A percentile compares a stretch with the other conserved stretches of the same genome.
phyloP scores from a whole-genome alignment of 2,888 invertebrate genomes.

The Cotesia congregata region DNA sequence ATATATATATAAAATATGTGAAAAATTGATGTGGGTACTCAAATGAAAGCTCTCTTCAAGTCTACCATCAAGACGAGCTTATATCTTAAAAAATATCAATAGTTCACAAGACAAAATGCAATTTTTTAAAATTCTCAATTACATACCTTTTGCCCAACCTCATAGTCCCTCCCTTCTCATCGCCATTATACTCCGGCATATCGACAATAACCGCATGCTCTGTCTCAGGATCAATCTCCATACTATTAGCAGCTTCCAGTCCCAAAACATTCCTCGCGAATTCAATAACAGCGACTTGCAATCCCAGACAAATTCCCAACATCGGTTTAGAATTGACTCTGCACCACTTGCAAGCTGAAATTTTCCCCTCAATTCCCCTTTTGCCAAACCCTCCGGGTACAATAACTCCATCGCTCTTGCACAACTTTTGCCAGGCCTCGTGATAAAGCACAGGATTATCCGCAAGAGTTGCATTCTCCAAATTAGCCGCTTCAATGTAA shows the following conservation, averaged over 20 bases:
- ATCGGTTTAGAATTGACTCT: slow-evolving; percentile 90
- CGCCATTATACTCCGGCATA: slow-evolving; percentile 98
- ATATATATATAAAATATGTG: no score
- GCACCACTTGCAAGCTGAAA: slow-evolving; percentile 94
- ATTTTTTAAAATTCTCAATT: no score
- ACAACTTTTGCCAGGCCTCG: slow-evolving; percentile 93
- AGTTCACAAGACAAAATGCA: no score
- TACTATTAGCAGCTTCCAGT: slow-evolving; percentile 84
- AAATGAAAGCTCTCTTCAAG: no score
- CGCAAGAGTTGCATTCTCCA: slow-evolving; percentile 82
- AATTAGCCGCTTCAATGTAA: slow-evolving; percentile 91
- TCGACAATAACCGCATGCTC: slow-evolving; percentile 90
- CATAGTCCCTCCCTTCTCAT: slow-evolving; percentile 97
- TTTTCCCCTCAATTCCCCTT: slow-evolving; percentile 96
- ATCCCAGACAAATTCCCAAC: slow-evolving; percentile 96
- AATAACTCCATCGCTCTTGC: slow-evolving; percentile 90
- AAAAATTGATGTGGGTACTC: no score
- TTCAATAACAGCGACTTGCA: slow-evolving; percentile 97
- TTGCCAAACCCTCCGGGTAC: slow-evolving; percentile 99
- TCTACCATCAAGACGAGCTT: no score
- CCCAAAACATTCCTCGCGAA: slow-evolving; percentile 89
- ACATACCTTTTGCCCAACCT: slow-evolving; percentile 83
- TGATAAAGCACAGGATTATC: slow-evolving; percentile 88
- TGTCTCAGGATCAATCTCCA: slow-evolving; percentile 85
- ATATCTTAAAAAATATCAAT: no score